Base-by-base conservation (phyloP, 1,140 invertebrate species). In the Cephus cinctus region DNA sequence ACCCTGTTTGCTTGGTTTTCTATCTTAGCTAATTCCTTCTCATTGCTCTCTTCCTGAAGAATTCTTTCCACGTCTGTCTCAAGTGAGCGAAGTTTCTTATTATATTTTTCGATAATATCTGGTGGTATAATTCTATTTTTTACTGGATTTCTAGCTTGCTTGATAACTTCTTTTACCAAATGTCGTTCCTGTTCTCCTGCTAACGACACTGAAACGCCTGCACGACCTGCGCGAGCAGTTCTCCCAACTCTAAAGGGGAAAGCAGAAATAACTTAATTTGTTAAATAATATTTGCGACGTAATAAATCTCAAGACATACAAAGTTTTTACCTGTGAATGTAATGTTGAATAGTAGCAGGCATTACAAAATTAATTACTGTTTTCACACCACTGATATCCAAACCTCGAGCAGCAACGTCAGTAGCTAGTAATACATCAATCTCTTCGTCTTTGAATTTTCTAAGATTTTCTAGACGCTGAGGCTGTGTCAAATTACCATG, bases 301-400 rank as follows among this genome's bases (percentile, higher is more conserved):
- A n/a, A n/a, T n/a, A n/a, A n/a, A n/a, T n/a, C n/a, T n/a, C n/a
- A n/a, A n/a, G n/a, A n/a, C n/a, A n/a, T n/a, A n/a, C n/a, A n/a
- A n/a, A 16, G 23, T 4, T 2, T 75, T 49, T 83, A 86, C 69
- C 86, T 80, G 64, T 99, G 96, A 68, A 98, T 94, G 63, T 98
- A 98, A 75, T 97, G 94, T 66, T 98, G 91, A 6, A 97, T 73
- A 0, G 92, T 93, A 14, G 88, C 86, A 2, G 96, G 96, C 87
- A 98, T 88, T 0, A 92, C 87, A 71, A 96, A 98, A 76, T 98
- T 98, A 30, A 99, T 92, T 3, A 98, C 95, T 25, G 94, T 98
- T 78, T 95, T 91, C 1, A 99, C 94, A 5, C 92, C 94, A 35
- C 89, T 85, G 59, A 99, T 98, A 75, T 99, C 96, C 19, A 99